Evolutionary conservation across 35 echinoderm and acorn worm genomes (phyloP).

Genomic region (Patiria miniata): DNA sequence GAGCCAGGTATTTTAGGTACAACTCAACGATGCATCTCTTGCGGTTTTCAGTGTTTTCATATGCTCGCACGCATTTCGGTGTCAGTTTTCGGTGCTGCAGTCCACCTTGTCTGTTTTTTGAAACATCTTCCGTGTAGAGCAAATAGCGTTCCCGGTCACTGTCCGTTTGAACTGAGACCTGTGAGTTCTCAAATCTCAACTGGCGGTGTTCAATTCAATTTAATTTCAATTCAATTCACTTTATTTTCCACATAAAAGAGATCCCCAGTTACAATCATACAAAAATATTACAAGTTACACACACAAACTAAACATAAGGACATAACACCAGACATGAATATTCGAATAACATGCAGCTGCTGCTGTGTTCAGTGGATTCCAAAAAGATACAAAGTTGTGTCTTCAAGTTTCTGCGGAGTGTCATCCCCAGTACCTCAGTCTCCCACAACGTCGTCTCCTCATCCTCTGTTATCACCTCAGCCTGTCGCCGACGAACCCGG

Average conservation of each 20-base stretch:
- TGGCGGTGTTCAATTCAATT: conserved; percentile 17
- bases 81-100: conserved; percentile 17
- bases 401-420: neutral
- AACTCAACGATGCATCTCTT: conserved; percentile 23
- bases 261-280: too few relatives aligned
- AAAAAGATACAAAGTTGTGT: conserved; percentile 36
- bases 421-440: neutral
- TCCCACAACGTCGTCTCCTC: conserved; percentile 27
- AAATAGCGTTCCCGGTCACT: neutral
- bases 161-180: neutral
- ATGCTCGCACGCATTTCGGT: conserved; percentile 16
- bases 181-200: conserved; percentile 28
- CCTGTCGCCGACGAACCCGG: neutral
- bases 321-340: too few relatives aligned
- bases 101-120: conserved; percentile 26
- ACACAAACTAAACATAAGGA: too few relatives aligned
- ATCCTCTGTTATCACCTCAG: conserved; percentile 9
- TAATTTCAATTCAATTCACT: too few relatives aligned
- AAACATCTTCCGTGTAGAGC: conserved; percentile 29
- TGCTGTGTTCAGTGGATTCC: conserved; percentile 29
- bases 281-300: too few relatives aligned
- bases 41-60: conserved; percentile 5
- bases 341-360: too few relatives aligned
- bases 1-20: neutral
- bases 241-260: too few relatives aligned